Percentiles rank a stretch among this genome's conserved stretches.
phyloP scores from a whole-genome alignment of 2,797 vertebrate genomes.

The Oreonectes daqikongensis region DNA sequence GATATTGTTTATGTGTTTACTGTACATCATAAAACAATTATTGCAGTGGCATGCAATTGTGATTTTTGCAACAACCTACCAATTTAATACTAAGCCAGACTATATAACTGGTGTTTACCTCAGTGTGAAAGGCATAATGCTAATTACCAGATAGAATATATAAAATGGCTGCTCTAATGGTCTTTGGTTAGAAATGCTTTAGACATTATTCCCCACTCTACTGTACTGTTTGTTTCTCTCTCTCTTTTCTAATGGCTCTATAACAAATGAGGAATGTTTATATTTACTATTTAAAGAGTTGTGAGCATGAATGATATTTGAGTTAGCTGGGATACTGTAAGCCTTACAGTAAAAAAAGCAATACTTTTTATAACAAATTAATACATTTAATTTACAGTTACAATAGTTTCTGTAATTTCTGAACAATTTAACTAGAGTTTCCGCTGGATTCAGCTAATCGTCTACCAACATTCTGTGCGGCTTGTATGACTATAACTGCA shows the following conservation, averaged over 20 bases:
- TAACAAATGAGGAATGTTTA: background rate
- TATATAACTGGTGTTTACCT: slow-evolving; percentile 37
- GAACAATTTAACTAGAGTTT: too few species aligned
- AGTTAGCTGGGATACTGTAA: too few species aligned
- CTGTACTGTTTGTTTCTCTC: background rate
- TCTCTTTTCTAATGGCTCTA: too few species aligned
- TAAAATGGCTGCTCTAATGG: slow-evolving; percentile 18
- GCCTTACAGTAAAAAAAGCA: too few species aligned
- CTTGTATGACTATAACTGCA: too few species aligned
- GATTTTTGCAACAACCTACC: background rate
- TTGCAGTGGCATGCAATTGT: background rate
- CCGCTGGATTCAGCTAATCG: too few species aligned
- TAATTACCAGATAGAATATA: slow-evolving; percentile 40
- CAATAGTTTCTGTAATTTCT: too few species aligned
- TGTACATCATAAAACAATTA: background rate
- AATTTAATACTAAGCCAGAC: background rate
- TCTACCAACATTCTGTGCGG: too few species aligned
- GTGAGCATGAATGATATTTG: too few species aligned
- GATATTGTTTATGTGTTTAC: background rate
- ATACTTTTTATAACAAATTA: too few species aligned
- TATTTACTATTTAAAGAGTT: background rate
- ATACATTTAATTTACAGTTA: too few species aligned
- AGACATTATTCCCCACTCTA: background rate
- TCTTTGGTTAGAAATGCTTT: slow-evolving; percentile 1
- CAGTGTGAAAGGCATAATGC: slow-evolving; percentile 42